phyloP scores from a whole-genome alignment of 2,888 invertebrate species.

The Archips xylosteana region DNA sequence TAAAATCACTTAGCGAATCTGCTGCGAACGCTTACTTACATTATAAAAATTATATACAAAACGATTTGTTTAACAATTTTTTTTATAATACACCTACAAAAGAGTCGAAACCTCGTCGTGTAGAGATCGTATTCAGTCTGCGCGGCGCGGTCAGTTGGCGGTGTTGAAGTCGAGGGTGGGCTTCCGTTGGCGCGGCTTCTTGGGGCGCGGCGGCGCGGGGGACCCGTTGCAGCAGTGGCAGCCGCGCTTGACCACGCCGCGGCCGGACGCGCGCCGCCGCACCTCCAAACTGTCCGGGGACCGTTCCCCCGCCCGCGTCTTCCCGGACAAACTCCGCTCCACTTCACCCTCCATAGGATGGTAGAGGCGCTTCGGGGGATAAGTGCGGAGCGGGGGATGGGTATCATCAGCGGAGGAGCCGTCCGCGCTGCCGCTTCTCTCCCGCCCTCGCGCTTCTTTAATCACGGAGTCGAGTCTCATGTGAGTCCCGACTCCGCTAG shows the following conservation, averaged over 20 bases:
- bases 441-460: conserved; percentile 70
- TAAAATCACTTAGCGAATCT: conserved; percentile 50
- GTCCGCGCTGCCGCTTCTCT: conserved; percentile 65
- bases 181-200: conserved; percentile 70
- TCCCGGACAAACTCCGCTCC: conserved; percentile 4
- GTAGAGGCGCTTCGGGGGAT: conserved; percentile 67
- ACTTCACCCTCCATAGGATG: conserved; percentile 60
- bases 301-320: conserved; percentile 55
- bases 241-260: conserved; percentile 86
- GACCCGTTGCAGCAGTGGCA: conserved; percentile 87
- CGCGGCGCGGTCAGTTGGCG: conserved; percentile 48
- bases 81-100: conserved; percentile 57
- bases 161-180: conserved; percentile 62
- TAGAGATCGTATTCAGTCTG: conserved; percentile 73
- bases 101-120: conserved; percentile 55
- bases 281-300: conserved; percentile 58
- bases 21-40: conserved; percentile 55
- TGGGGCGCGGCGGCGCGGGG: conserved; percentile 81
- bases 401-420: conserved; percentile 68
- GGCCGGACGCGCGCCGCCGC: conserved; percentile 71
- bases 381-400: conserved; percentile 73
- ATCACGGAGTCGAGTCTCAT: conserved; percentile 80
- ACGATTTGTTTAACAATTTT: conserved; percentile 70
- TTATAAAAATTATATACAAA: conserved; percentile 75
- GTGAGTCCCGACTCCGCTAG: conserved; percentile 70